Evolutionary conservation across 1,140 invertebrate genomes (phyloP).

Genomic region (Maconellicoccus hirsutus): DNA sequence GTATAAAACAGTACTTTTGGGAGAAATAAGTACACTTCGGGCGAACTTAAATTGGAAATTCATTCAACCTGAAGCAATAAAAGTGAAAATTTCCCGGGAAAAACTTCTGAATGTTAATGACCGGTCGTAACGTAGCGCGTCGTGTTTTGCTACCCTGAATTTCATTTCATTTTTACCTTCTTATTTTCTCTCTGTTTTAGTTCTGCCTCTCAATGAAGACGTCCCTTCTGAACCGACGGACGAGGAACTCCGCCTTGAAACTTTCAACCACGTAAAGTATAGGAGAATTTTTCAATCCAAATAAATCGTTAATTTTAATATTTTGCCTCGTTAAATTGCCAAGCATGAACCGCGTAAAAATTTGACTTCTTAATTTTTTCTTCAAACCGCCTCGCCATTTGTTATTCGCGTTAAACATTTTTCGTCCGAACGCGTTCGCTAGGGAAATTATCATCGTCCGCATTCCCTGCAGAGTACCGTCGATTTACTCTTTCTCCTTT

Average conservation of each 20-base stretch:
- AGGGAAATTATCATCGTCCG: background rate
- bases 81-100: conserved; percentile 18
- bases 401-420: too few species aligned
- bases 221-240: too few species aligned
- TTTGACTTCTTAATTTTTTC: too few species aligned
- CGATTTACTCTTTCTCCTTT: too few species aligned
- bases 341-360: too few species aligned
- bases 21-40: conserved; percentile 21
- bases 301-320: too few species aligned
- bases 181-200: background rate
- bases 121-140: conserved; percentile 14
- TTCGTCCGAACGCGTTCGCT: background rate
- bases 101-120: conserved; percentile 20
- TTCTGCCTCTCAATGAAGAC: background rate
- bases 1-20: conserved; percentile 21
- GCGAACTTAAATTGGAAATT: conserved; percentile 22
- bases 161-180: background rate
- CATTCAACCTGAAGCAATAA: conserved; percentile 22
- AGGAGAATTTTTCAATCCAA: too few species aligned
- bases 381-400: background rate
- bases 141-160: background rate
- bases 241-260: too few species aligned
- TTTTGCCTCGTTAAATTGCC: too few species aligned
- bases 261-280: too few species aligned
- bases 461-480: too few species aligned